phyloP scores from a whole-genome alignment of 1,140 invertebrate species.

The Brachionus sp. region DNA sequence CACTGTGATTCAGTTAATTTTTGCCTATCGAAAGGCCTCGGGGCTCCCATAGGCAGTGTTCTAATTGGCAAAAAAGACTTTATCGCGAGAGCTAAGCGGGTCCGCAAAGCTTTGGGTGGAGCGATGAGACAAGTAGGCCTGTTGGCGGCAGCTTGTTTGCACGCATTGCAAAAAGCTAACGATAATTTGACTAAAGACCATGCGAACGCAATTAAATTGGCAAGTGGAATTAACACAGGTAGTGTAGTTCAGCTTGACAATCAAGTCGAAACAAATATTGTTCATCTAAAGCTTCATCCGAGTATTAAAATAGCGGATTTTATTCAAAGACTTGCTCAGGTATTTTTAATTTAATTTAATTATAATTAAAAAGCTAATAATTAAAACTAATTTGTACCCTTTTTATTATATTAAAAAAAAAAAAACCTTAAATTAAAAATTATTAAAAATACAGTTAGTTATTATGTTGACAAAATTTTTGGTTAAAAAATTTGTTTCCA shows the following conservation, averaged over 20 bases:
- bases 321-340: slow-evolving; percentile 3
- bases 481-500: too few relatives aligned
- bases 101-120: slow-evolving; percentile 81
- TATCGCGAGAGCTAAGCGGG: slow-evolving; percentile 70
- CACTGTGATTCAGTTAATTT: slow-evolving; percentile 71
- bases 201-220: slow-evolving; percentile 67
- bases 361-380: background rate
- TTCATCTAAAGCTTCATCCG: slow-evolving; percentile 31
- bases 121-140: slow-evolving; percentile 85
- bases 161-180: slow-evolving; percentile 73
- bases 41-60: slow-evolving; percentile 79
- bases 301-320: background rate
- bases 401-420: too few relatives aligned
- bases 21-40: slow-evolving; percentile 71
- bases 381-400: background rate
- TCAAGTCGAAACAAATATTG: slow-evolving; percentile 13
- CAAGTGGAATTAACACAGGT: slow-evolving; percentile 62
- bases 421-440: too few relatives aligned
- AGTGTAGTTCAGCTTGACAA: background rate
- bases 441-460: too few relatives aligned
- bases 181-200: slow-evolving; percentile 73
- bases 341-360: background rate
- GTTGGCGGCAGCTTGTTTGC: slow-evolving; percentile 78
- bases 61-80: slow-evolving; percentile 75
- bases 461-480: too few relatives aligned